A percentile compares a stretch with the other conserved stretches of the same genome.
Evolutionary conservation across 1,140 invertebrate genomes (phyloP).

Genomic region (Littorina saxatilis): DNA sequence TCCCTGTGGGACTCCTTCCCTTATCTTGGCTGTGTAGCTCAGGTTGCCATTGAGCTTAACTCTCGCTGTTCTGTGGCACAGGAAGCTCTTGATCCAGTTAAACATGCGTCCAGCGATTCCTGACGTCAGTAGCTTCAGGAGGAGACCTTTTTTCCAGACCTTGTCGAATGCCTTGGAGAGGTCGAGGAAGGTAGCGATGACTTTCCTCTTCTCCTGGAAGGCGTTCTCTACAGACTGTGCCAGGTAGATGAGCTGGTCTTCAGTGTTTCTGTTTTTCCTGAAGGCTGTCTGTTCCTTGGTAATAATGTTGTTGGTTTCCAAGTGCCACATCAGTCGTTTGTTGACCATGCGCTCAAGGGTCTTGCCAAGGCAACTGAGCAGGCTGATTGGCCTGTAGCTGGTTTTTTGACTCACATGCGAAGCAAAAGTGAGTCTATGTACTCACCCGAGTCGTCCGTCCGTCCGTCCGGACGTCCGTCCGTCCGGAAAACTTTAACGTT

Average conservation of each 20-base stretch:
- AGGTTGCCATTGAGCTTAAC: slow-evolving; percentile 22
- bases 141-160: no score
- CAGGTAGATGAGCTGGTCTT: no score
- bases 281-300: slow-evolving; percentile 2
- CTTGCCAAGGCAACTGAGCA: no score
- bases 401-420: no score
- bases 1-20: not conserved
- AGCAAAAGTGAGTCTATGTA: no score
- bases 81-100: slow-evolving; percentile 32
- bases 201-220: not conserved
- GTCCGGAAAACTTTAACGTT: no score
- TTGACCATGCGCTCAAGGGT: no score
- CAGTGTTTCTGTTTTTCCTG: slow-evolving; percentile 9
- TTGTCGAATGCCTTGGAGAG: not conserved
- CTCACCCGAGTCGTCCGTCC: no score
- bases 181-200: not conserved
- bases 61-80: slow-evolving; percentile 29
- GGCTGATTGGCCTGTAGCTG: no score
- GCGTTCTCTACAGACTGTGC: no score
- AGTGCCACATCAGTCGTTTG: not conserved
- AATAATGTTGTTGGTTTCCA: not conserved
- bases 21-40: not conserved
- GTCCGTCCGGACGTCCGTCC: no score
- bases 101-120: not conserved
- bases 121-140: not conserved